A percentile compares a stretch with the other conserved stretches of the same genome.
Evolutionary conservation across 2,888 invertebrate species (phyloP).

Genomic region (Portevinia maculata): DNA sequence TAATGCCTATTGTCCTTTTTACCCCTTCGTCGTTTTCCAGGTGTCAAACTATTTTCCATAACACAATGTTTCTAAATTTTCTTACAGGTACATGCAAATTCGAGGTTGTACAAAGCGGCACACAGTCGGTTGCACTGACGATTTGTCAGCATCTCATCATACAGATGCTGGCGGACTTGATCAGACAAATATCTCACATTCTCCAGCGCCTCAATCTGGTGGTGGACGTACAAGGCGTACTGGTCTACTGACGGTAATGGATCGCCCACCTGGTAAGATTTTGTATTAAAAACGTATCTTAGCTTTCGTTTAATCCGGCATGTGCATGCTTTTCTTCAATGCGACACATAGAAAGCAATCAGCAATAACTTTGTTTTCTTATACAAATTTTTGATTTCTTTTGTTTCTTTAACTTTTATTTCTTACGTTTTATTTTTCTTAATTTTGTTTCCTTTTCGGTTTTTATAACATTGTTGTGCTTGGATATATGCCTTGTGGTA

Average conservation of each 20-base stretch:
- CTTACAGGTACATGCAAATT: constrained; percentile 88
- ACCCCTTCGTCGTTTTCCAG: too few species aligned
- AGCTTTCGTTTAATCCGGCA: constrained; percentile 15
- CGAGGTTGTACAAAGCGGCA: constrained; percentile 90
- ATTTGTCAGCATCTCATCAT: constrained; percentile 82
- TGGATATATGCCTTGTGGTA: constrained; percentile 76
- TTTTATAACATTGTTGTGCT: constrained; percentile 75
- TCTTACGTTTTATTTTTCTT: constrained; percentile 57
- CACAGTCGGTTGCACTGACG: constrained; percentile 90
- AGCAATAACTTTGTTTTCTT: constrained; percentile 9
- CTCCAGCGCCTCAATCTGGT: constrained; percentile 78
- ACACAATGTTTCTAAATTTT: constrained; percentile 3
- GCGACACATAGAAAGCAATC: constrained; percentile 23
- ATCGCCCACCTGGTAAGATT: constrained; percentile 91
- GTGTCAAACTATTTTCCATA: neutral
- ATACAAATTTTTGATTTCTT: constrained; percentile 73
- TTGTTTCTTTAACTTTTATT: constrained; percentile 74
- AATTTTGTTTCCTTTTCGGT: constrained; percentile 75
- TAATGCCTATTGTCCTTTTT: too few species aligned
- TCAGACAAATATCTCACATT: constrained; percentile 80
- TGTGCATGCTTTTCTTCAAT: constrained; percentile 39
- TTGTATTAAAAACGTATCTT: neutral
- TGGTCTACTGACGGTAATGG: constrained; percentile 93
- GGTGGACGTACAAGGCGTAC: constrained; percentile 89
- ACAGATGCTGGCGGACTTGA: constrained; percentile 75